Evolutionary conservation across 2,113 vertebrate species (phyloP), one percentile per base, ranked within the genome.

Genomic region (Orycteropus afer): DNA sequence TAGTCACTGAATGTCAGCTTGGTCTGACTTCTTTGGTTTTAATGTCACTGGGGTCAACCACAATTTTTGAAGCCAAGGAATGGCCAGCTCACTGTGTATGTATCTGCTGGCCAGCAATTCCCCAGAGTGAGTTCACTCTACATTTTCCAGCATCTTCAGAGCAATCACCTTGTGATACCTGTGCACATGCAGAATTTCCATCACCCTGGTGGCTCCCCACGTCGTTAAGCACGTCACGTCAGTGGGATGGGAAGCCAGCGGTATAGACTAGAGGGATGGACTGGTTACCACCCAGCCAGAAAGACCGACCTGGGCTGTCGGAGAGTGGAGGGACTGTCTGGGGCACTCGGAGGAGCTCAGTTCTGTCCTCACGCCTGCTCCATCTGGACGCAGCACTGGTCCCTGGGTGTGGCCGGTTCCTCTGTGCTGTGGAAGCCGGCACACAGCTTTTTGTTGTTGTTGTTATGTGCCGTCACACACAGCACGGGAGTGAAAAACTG

Each of bases 211-310:
- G 37, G 49, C 34, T 42, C 12, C 6, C 55, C 2, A 14, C 10
- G 2, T 10, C 32, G 0, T 0, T 11, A 4, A 20, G 42, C 49
- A 18, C 3, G 0, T 25, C 2, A 4, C 22, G 49, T 37, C 40
- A 2, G 0, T 27, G 51, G 74, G 11, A 47, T 2, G 37, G 17
- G 8, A 15, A 42, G 81, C 32, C 29, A 3, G 81, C 22, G 2
- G 0, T 13, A 2, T 0, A 25, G 42, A 17, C 11, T 0, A 20
- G 25, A 34, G 37, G 20, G n/a, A 29, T 20, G 11, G 34, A 27
- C 0, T 29, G n/a, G 4, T 32, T 32, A 2, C 1, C 7, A 3
- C 15, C 5, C 4, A 27, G 20, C 45, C 13, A 0, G 12, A 29
- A 18, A 0, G 8, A 11, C 55, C 10, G 42, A 15, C 61, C 86